These are phyloP conservation scores for Chinchilla lanigera DNA, from an alignment of 2,113 vertebrate genomes.

Conservation along the genomic window DNA sequence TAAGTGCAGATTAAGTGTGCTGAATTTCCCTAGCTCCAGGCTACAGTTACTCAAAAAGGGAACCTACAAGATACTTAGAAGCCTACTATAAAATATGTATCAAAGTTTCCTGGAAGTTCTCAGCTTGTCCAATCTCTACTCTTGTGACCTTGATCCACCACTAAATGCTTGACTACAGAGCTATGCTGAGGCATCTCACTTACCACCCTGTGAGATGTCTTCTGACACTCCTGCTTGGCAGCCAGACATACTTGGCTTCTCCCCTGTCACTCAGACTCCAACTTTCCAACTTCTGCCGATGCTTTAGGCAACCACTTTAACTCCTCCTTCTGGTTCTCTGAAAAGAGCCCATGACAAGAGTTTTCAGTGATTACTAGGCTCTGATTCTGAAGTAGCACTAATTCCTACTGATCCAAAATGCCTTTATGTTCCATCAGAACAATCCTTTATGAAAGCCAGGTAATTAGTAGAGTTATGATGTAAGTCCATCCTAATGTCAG, in stretches of 20 bases:
- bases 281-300: not conserved
- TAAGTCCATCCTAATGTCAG: not conserved
- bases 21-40: not conserved
- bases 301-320: not conserved
- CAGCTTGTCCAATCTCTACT: not conserved
- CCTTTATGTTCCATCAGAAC: not conserved
- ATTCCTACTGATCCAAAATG: not conserved
- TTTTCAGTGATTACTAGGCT: not conserved
- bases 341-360: not conserved
- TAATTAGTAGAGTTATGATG: not conserved
- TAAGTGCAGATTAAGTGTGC: not conserved
- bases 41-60: not conserved
- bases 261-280: not conserved
- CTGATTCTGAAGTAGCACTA: not conserved
- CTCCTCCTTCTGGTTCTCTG: not conserved
- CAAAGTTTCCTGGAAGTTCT: not conserved
- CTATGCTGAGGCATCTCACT: not conserved
- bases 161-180: not conserved
- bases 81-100: not conserved
- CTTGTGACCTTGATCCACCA: not conserved
- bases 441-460: not conserved
- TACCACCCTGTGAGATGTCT: not conserved
- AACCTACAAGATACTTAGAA: not conserved
- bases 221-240: not conserved
- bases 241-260: not conserved